Evolutionary conservation across 1,140 invertebrate species (phyloP), one percentile per base, ranked within the genome.

Genomic region (Harpegnathos saltator): DNA sequence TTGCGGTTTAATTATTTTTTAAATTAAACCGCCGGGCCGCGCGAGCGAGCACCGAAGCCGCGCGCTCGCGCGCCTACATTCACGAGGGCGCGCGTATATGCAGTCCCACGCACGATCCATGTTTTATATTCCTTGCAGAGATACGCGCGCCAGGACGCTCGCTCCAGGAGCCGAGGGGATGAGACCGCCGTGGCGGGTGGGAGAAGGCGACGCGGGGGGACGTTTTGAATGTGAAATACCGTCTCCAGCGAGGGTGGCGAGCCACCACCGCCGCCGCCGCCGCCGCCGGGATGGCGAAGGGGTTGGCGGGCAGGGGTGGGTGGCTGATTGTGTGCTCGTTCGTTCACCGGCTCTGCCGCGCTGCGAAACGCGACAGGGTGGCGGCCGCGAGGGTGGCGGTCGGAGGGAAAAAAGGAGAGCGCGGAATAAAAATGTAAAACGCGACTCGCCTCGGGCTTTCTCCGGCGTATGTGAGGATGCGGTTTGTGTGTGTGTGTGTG

Each of bases 1-100:
- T 92, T 88, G 91, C 87, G 85, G 85, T 91, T 91, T 92, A 91
- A 92, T 92, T 92, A 92, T 92, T 92, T 92, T 92, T 92, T 91
- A 91, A 92, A 92, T 92, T 92, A 92, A 92, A 91, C n/a, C n/a
- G 58, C 58, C 85, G 68, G 1, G 5, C 29, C 38, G 38, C 38
- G 38, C 38, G 38, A 44, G 11, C 38, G 38, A 44, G 38, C 38
- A 1, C 80, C 56, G 24, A n/a, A 58, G 77, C 17, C 22, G 52
- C 38, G 63, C 29, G 62, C 29, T 50, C 52, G 12, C 22, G 62
- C 24, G 17, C 58, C 12, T 19, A 61, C 24, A 24, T 12, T 15
- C 58, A 50, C 44, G 54, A 14, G 52, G 48, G 66, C 33, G 15
- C n/a, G 5, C 12, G 0, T 59, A 24, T 61, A 44, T 65, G 29